These are phyloP conservation scores for Dermatophagoides farinae DNA, from an alignment of 1,140 invertebrate genomes.

Conservation along the genomic window DNA sequence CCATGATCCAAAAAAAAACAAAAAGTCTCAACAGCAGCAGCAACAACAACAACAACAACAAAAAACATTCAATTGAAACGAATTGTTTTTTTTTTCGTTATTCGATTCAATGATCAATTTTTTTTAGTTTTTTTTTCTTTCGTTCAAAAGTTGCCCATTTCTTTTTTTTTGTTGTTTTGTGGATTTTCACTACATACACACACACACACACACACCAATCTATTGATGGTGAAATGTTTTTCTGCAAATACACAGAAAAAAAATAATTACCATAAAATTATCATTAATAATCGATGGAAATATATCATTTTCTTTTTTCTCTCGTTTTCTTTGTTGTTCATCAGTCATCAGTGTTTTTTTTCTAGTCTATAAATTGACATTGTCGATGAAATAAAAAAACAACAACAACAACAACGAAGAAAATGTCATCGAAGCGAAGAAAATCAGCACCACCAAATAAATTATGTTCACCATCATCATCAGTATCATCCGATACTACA, in stretches of 20 bases:
- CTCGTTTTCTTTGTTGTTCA: neutral
- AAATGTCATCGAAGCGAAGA: slow-evolving; percentile 5
- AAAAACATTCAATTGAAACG: neutral
- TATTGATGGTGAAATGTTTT: neutral
- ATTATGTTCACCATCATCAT: neutral
- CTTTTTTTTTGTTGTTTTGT: too few relatives aligned
- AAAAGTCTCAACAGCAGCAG: too few relatives aligned
- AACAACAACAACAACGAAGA: neutral
- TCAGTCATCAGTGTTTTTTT: neutral
- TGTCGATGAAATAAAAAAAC: too few relatives aligned
- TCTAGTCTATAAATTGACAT: too few relatives aligned
- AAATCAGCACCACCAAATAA: slow-evolving; percentile 5
- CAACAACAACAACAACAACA: too few relatives aligned
- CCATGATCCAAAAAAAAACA: too few relatives aligned
- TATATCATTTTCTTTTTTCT: neutral
- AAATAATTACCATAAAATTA: neutral
- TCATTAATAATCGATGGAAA: too few relatives aligned
- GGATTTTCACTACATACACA: too few relatives aligned
- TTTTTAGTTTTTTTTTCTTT: neutral
- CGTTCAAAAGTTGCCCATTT: neutral
- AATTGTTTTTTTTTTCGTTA: neutral
- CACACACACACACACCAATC: too few relatives aligned
- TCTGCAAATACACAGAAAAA: neutral
- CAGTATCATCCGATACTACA: neutral
- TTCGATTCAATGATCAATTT: neutral